Evolutionary conservation across 2,888 invertebrate species (phyloP).

Genomic region (Ophion ventricosus): DNA sequence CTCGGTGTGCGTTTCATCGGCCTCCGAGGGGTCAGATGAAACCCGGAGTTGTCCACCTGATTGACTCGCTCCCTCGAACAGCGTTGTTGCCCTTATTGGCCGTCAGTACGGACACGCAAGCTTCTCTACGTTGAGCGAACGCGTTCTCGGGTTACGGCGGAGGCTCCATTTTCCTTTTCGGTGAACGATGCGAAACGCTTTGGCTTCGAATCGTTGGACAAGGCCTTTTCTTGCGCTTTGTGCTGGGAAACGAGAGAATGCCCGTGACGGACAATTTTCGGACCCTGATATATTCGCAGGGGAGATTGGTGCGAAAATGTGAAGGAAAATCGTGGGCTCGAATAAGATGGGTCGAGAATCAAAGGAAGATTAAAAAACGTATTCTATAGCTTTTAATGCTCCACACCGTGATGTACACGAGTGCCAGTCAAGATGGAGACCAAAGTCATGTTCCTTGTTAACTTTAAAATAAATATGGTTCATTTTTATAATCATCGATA

Average conservation of each 20-base stretch:
- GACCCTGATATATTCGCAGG: not conserved
- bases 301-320: not conserved
- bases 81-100: conserved; percentile 51
- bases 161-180: conserved; percentile 32
- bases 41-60: conserved; percentile 59
- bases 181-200: not conserved
- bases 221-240: not conserved
- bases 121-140: conserved; percentile 31
- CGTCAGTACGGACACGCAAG: conserved; percentile 21
- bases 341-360: no score
- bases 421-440: no score
- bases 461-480: no score
- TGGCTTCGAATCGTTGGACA: not conserved
- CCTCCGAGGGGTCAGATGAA: conserved; percentile 35
- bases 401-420: no score
- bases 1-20: conserved; percentile 33
- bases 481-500: no score
- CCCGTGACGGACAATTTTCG: not conserved
- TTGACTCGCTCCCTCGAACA: conserved; percentile 64
- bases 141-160: not conserved
- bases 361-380: no score
- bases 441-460: no score
- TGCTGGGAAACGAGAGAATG: not conserved
- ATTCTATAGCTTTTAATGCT: no score
- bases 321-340: no score